A percentile compares a stretch with the other conserved stretches of the same genome.
phyloP scores from a whole-genome alignment of 2,113 vertebrate species.

The Ptychochromis oligacanthus region DNA sequence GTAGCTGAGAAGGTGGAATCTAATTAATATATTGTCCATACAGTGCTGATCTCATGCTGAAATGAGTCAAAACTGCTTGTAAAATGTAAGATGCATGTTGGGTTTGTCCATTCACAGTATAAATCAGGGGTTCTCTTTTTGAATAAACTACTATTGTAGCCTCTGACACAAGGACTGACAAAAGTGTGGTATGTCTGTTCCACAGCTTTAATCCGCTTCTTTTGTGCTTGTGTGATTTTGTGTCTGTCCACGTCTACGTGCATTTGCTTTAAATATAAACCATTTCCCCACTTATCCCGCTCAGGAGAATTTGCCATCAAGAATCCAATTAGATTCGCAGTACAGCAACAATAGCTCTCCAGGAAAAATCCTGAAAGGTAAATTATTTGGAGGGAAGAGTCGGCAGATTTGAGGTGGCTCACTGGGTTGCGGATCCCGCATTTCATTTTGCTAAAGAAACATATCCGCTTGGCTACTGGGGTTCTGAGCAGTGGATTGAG shows the following conservation, averaged over 20 bases:
- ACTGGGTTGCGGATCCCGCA: slow-evolving; percentile 1
- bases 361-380: slow-evolving; percentile 15
- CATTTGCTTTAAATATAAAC: slow-evolving; percentile 37
- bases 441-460: slow-evolving; percentile 21
- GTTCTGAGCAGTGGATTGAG: background rate
- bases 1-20: background rate
- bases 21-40: background rate
- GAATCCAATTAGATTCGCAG: slow-evolving; percentile 57
- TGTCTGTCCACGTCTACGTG: background rate
- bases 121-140: background rate
- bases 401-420: background rate
- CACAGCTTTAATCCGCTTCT: slow-evolving; percentile 31
- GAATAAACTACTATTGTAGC: slow-evolving; percentile 8
- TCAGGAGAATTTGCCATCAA: slow-evolving; percentile 31
- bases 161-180: background rate
- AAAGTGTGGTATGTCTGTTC: background rate
- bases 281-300: slow-evolving; percentile 9
- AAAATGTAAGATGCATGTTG: background rate
- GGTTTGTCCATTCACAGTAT: background rate
- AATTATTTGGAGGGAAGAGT: background rate
- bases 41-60: background rate
- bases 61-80: background rate
- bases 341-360: slow-evolving; percentile 16
- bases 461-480: background rate
- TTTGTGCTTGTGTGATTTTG: background rate